Base-by-base conservation (phyloP, 37 sponge, comb jelly and placozoan species). In the Ephydatia muelleri region DNA sequence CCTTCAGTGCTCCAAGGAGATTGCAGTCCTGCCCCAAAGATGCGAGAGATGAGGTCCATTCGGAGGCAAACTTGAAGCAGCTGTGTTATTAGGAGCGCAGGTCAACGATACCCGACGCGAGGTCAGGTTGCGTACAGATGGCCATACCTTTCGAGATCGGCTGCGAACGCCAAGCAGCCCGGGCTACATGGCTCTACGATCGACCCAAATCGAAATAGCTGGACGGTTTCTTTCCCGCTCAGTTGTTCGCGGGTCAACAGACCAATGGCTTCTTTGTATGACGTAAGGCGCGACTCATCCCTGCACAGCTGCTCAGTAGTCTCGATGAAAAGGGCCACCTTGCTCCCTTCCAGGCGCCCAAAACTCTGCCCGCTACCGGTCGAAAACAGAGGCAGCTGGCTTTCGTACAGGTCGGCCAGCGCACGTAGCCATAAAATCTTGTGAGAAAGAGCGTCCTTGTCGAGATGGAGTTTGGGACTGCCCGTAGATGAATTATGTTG, bases 291-390 rank as follows among this genome's bases (percentile, higher is more conserved):
- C 43, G 6, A 3, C 43, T 43, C 43, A 43, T 43, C 43, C 6
- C 43, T 43, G 43, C 43, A 43, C 43, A 73, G 68, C 4, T 40
- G 34, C 19, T 66, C 49, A 2, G 87, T 81, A 23, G 75, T 38
- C 29, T 87, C 87, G 22, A 81, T 75, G 49, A 87, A 21, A 25
- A 87, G 40, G 29, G 75, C 80, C 36, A 87, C 82, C 1, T 34
- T 75, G 23, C 25, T 11, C 0, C 87, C 87, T n/a, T 28, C 38
- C 12, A 87, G 48, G 22, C 40, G 57, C 2, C 85, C 85, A 78
- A 85, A 85, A 16, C 33, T 43, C 48, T 6, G 48, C 35, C 79
- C 78, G 85, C 85, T 85, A 0, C 23, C 36, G 25, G 28, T 38
- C 5, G 57, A 70, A 11, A 85, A 49, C 78, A 70, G 70, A 14